Conservation (phyloP, 2,888 invertebrate genomes). For the Ophioninae sp. region DNA sequence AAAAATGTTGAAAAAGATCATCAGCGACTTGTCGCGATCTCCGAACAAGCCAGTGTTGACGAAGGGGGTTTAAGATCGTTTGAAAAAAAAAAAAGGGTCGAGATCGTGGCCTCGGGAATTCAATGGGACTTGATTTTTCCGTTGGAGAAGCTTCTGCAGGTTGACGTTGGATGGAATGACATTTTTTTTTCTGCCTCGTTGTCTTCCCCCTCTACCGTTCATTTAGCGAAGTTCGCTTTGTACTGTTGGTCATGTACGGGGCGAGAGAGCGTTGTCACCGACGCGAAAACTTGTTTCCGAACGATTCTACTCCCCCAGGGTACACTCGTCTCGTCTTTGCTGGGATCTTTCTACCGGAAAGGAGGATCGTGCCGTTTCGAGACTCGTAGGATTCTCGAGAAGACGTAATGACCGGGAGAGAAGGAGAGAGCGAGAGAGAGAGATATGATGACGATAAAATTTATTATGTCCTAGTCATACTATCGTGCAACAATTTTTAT, state of each 20-base stretch:
- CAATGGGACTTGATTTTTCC: not conserved
- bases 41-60: not conserved
- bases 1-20: not conserved
- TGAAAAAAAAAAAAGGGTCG: not conserved
- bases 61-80: not conserved
- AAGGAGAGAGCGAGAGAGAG: slow-evolving; percentile 44
- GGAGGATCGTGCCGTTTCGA: slow-evolving; percentile 62
- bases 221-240: slow-evolving; percentile 25
- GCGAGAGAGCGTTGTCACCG: slow-evolving; percentile 12
- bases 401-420: slow-evolving; percentile 15
- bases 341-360: slow-evolving; percentile 57
- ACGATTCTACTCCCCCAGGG: slow-evolving; percentile 36
- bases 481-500: too few relatives aligned
- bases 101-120: not conserved
- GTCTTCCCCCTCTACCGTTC: not conserved
- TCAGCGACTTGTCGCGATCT: not conserved
- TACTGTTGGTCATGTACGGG: slow-evolving; percentile 26
- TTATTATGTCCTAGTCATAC: too few relatives aligned
- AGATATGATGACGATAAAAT: too few relatives aligned
- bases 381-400: slow-evolving; percentile 55
- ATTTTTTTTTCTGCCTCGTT: slow-evolving; percentile 16
- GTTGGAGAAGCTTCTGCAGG: not conserved
- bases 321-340: slow-evolving; percentile 28
- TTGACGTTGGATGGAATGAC: not conserved
- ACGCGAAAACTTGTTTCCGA: slow-evolving; percentile 54